Evolutionary conservation across 2,113 vertebrate genomes (phyloP).

Genomic region (Aleadryas rufinucha): DNA sequence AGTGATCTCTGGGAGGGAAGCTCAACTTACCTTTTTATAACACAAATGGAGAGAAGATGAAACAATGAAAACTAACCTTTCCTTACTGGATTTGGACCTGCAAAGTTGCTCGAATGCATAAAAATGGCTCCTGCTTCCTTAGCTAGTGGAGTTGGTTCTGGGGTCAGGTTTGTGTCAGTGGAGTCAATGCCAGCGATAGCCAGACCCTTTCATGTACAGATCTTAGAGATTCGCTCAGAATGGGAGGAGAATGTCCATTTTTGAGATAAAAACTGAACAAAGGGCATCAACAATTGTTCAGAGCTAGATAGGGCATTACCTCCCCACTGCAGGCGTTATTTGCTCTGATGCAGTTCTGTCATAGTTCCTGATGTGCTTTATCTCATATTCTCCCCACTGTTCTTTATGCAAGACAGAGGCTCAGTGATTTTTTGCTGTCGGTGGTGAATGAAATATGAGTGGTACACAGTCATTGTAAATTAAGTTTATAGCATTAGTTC

Average conservation of each 20-base stretch:
- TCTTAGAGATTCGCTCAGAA: neutral
- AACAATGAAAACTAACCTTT: neutral
- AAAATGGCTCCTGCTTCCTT: neutral
- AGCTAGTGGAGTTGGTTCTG: neutral
- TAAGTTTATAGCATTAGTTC: constrained; percentile 39
- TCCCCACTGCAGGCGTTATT: neutral
- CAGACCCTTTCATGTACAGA: neutral
- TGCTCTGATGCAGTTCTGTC: neutral
- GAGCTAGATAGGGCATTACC: neutral
- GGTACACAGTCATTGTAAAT: constrained; percentile 19
- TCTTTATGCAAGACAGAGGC: constrained; percentile 15
- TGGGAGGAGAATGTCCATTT: neutral
- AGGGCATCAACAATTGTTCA: neutral
- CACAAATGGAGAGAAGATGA: neutral
- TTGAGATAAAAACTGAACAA: neutral
- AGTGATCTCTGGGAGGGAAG: neutral
- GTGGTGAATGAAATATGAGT: neutral
- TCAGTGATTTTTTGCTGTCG: neutral
- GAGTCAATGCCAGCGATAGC: neutral
- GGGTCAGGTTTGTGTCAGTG: neutral
- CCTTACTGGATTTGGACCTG: neutral
- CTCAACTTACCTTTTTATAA: neutral
- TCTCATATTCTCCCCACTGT: neutral
- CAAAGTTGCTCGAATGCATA: neutral
- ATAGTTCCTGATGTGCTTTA: neutral